These are phyloP conservation scores for Erpornis zantholeuca DNA, from an alignment of 2,113 vertebrate genomes.

Conservation along the genomic window DNA sequence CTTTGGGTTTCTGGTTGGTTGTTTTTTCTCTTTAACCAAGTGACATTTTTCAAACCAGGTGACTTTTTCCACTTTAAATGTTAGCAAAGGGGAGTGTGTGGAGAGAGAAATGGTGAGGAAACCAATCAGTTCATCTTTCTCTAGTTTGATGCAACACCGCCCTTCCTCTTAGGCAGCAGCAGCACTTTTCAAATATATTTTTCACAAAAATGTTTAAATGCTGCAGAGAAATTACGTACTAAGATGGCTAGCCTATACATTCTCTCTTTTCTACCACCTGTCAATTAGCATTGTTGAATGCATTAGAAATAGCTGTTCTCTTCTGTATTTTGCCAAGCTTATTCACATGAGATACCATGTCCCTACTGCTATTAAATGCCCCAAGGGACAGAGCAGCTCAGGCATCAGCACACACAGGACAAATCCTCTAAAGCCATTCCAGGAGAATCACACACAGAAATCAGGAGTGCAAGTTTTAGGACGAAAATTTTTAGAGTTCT, in stretches of 20 bases:
- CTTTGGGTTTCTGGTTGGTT: background rate
- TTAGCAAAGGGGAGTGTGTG: background rate
- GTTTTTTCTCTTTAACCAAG: background rate
- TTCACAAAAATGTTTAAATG: background rate
- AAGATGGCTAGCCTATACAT: background rate
- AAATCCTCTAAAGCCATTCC: background rate
- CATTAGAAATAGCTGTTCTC: background rate
- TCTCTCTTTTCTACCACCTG: background rate
- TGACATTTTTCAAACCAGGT: conserved; percentile 9
- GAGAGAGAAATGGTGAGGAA: background rate
- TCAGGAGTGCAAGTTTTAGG: background rate
- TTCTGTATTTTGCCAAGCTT: background rate
- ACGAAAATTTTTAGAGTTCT: background rate
- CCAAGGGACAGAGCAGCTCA: background rate
- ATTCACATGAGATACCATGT: background rate
- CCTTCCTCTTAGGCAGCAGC: background rate
- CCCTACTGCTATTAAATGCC: background rate
- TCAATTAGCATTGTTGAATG: background rate
- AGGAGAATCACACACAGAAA: background rate
- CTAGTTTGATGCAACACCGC: background rate
- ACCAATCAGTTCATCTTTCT: conserved; percentile 3
- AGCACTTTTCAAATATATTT: background rate
- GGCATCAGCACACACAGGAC: background rate
- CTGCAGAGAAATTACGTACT: background rate
- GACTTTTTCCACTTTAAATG: conserved; percentile 29